Evolutionary conservation across 2,888 invertebrate genomes (phyloP).

Genomic region (Shargacucullia verbasci): DNA sequence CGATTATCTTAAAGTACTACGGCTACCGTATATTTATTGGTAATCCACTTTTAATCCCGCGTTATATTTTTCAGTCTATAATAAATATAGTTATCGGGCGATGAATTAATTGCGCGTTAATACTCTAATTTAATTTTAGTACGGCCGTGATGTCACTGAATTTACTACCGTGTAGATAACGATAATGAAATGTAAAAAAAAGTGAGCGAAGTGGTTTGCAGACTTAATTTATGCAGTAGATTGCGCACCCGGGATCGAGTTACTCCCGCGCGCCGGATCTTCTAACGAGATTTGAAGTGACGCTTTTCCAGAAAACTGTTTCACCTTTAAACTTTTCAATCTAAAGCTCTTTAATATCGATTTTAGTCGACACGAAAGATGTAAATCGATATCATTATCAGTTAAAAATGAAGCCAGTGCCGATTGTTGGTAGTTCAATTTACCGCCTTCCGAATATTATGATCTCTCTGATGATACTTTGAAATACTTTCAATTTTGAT

Average conservation of each 20-base stretch:
- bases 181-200: constrained; percentile 39
- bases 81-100: constrained; percentile 25
- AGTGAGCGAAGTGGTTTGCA: constrained; percentile 49
- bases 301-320: constrained; percentile 26
- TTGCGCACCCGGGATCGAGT: constrained; percentile 51
- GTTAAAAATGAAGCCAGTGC: too few relatives aligned
- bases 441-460: constrained; percentile 1
- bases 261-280: constrained; percentile 38
- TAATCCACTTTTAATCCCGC: constrained; percentile 28
- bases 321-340: constrained; percentile 42
- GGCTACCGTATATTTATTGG: constrained; percentile 29
- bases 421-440: too few relatives aligned
- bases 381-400: too few relatives aligned
- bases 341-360: constrained; percentile 24
- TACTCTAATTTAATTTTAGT: constrained; percentile 62
- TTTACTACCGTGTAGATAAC: constrained; percentile 50
- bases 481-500: constrained; percentile 22
- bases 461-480: constrained; percentile 5
- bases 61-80: constrained; percentile 41
- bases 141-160: constrained; percentile 65
- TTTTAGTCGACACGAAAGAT: neutral
- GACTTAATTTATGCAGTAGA: constrained; percentile 57
- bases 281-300: constrained; percentile 44
- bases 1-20: constrained; percentile 25
- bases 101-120: constrained; percentile 54